phyloP scores from a whole-genome alignment of 2,797 vertebrate genomes.

The Danio jaintianensis region DNA sequence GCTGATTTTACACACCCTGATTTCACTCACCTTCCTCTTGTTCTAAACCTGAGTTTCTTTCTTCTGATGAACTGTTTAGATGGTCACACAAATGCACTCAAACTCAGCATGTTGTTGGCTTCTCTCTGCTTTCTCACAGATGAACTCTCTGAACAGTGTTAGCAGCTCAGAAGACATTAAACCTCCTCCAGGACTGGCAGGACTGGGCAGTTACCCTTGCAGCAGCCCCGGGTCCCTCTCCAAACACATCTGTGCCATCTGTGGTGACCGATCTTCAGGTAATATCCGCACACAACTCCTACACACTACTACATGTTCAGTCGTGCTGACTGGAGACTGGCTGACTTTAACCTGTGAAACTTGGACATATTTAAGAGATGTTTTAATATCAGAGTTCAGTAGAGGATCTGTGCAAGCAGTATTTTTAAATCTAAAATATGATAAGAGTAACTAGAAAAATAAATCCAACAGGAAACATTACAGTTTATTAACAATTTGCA shows the following conservation, averaged over 20 bases:
- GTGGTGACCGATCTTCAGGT: constrained; percentile 97
- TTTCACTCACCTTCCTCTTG: no score
- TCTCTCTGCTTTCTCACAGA: constrained; percentile 69
- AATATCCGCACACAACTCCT: constrained; percentile 44
- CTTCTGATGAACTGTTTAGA: no score
- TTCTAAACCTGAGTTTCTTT: no score
- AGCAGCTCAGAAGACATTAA: constrained; percentile 92
- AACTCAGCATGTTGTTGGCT: background rate
- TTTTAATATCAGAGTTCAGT: no score
- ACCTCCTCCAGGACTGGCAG: constrained; percentile 85
- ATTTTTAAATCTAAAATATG: no score
- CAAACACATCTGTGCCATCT: constrained; percentile 97
- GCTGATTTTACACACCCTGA: background rate
- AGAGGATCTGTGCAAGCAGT: no score
- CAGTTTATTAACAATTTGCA: no score
- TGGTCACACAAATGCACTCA: background rate
- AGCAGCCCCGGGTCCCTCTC: constrained; percentile 89
- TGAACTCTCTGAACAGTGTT: constrained; percentile 85
- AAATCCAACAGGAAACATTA: no score
- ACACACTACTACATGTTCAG: background rate
- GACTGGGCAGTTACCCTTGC: constrained; percentile 87
- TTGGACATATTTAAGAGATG: background rate
- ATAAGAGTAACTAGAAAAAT: no score
- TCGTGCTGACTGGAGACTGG: background rate
- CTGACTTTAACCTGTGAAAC: no score